Percentiles rank a stretch among this genome's conserved stretches.
phyloP scores from a whole-genome alignment of 2,888 invertebrate genomes.

The Digitonthophagus gazella region DNA sequence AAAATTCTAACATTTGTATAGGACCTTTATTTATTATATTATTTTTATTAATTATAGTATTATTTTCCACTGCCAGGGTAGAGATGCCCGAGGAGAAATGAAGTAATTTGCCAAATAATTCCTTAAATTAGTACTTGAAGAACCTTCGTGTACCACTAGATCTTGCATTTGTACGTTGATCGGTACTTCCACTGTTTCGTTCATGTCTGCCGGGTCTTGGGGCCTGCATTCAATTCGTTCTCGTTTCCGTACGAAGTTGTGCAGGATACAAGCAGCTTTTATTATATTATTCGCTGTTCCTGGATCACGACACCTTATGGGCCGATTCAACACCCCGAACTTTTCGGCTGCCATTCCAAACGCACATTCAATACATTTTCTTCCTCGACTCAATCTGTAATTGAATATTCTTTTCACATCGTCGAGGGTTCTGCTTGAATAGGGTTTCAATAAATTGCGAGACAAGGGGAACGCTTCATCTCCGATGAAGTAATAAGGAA shows the following conservation, averaged over 20 bases:
- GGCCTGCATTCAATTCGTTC: conserved; percentile 27
- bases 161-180: conserved; percentile 19
- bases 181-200: conserved; percentile 8
- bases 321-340: conserved; percentile 30
- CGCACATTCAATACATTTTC: conserved; percentile 28
- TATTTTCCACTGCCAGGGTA: conserved; percentile 30
- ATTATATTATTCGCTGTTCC: conserved; percentile 21
- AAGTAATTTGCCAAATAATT: conserved; percentile 29
- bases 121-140: conserved; percentile 17
- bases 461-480: conserved; percentile 35
- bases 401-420: no score
- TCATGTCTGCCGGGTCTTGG: conserved; percentile 9
- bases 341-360: conserved; percentile 35
- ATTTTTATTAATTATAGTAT: background rate
- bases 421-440: conserved; percentile 31
- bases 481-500: conserved; percentile 32
- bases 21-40: no score
- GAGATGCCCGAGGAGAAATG: conserved; percentile 21
- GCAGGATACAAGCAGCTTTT: background rate
- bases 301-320: conserved; percentile 29
- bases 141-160: conserved; percentile 16
- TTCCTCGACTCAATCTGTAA: conserved; percentile 31
- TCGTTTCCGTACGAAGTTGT: conserved; percentile 29
- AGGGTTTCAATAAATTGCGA: conserved; percentile 36
- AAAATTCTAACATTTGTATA: no score